These are phyloP conservation scores for Ataeniobius toweri DNA, from an alignment of 2,797 vertebrate genomes.

Conservation along the genomic window DNA sequence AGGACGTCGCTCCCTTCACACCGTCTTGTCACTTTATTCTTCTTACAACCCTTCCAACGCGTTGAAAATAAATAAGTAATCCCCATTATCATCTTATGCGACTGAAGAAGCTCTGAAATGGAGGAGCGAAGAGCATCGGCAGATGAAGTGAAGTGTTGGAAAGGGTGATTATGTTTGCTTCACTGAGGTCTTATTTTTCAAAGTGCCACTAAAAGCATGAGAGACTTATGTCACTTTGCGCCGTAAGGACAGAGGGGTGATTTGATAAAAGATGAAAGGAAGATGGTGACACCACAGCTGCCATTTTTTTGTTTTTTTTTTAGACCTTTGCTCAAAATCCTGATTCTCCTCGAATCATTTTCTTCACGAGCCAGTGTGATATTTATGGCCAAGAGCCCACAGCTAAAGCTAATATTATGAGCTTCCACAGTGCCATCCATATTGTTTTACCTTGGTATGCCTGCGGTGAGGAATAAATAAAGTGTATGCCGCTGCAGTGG, in stretches of 20 bases:
- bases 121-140: constrained; percentile 61
- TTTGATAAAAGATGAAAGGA: constrained; percentile 74
- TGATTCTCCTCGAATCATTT: constrained; percentile 64
- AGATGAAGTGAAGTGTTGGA: constrained; percentile 76
- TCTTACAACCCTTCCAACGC: constrained; percentile 56
- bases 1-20: constrained; percentile 44
- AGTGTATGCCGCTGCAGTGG: constrained; percentile 77
- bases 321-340: constrained; percentile 61
- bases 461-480: constrained; percentile 88
- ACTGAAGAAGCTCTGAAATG: constrained; percentile 60
- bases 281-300: constrained; percentile 48
- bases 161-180: constrained; percentile 78
- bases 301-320: constrained; percentile 22
- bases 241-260: constrained; percentile 54
- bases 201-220: constrained; percentile 82
- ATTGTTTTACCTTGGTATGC: constrained; percentile 82
- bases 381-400: constrained; percentile 75
- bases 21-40: constrained; percentile 55
- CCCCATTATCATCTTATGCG: constrained; percentile 73
- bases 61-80: constrained; percentile 79
- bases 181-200: constrained; percentile 79
- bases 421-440: constrained; percentile 71
- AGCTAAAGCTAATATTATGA: constrained; percentile 81
- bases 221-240: constrained; percentile 76
- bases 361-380: constrained; percentile 58